Evolutionary conservation across 2,113 vertebrate genomes (phyloP).

Genomic region (Perccottus glenii): DNA sequence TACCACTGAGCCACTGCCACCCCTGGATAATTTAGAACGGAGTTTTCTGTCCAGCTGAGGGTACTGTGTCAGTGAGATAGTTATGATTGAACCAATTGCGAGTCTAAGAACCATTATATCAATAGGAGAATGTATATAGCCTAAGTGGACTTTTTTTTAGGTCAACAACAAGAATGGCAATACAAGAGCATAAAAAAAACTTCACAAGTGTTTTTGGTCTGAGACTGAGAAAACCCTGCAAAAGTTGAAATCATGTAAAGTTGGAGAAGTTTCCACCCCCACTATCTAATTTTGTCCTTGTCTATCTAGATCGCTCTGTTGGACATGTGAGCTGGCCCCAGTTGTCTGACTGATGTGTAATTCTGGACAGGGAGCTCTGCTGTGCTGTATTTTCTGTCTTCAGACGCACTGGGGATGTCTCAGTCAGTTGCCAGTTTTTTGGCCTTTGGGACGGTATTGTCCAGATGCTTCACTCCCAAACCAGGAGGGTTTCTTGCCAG

Average conservation of each 20-base stretch:
- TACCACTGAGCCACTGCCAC: too few species aligned
- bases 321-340: conserved; percentile 59
- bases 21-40: too few species aligned
- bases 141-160: too few species aligned
- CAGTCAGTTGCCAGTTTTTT: conserved; percentile 63
- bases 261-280: conserved; percentile 25
- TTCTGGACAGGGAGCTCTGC: conserved; percentile 63
- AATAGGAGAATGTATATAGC: too few species aligned
- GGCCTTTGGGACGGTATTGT: conserved; percentile 76
- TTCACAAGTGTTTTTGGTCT: too few species aligned
- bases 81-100: too few species aligned
- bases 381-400: conserved; percentile 56
- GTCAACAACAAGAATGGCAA: too few species aligned
- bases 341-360: conserved; percentile 71
- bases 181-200: too few species aligned
- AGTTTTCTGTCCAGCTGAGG: too few species aligned
- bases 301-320: conserved; percentile 58
- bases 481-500: conserved; percentile 64
- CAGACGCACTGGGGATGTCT: conserved; percentile 56
- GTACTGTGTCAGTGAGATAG: too few species aligned
- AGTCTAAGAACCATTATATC: too few species aligned
- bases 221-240: not conserved
- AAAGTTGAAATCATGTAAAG: not conserved
- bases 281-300: conserved; percentile 50
- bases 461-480: conserved; percentile 78